phyloP scores from a whole-genome alignment of 2,113 vertebrate genomes.

The Stercorarius parasiticus region DNA sequence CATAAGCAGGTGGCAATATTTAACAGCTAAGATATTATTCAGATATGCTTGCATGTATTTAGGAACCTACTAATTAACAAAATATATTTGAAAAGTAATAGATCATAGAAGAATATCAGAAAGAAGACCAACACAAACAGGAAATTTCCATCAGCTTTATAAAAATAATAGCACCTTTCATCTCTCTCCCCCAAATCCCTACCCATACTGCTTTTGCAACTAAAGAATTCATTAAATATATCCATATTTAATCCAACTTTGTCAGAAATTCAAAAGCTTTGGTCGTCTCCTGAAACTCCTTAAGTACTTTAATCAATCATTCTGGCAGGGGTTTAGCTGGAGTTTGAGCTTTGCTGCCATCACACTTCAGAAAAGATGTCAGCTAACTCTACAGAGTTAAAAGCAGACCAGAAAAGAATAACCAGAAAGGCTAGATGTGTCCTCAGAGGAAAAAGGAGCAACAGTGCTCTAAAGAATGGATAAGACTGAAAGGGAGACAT shows the following conservation, averaged over 20 bases:
- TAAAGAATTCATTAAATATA: background rate
- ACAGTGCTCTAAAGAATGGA: background rate
- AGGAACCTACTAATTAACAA: background rate
- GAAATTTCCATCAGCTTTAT: background rate
- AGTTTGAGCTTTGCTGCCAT: background rate
- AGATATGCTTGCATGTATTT: background rate
- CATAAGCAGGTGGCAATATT: background rate
- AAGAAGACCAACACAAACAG: background rate
- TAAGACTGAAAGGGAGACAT: background rate
- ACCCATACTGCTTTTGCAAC: background rate
- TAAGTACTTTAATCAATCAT: background rate
- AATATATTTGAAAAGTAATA: background rate
- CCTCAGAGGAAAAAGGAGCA: background rate
- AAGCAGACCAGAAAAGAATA: background rate
- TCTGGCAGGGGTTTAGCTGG: background rate
- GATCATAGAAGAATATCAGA: background rate
- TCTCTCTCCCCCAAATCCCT: background rate
- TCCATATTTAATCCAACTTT: background rate
- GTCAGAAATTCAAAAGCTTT: background rate
- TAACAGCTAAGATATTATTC: background rate
- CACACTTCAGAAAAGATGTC: background rate
- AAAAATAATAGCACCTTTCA: background rate
- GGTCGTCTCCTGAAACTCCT: background rate
- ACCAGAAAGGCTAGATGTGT: background rate
- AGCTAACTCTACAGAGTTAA: background rate